Evolutionary conservation across 2,888 invertebrate species (phyloP).

Genomic region (Cerastis leucographa): DNA sequence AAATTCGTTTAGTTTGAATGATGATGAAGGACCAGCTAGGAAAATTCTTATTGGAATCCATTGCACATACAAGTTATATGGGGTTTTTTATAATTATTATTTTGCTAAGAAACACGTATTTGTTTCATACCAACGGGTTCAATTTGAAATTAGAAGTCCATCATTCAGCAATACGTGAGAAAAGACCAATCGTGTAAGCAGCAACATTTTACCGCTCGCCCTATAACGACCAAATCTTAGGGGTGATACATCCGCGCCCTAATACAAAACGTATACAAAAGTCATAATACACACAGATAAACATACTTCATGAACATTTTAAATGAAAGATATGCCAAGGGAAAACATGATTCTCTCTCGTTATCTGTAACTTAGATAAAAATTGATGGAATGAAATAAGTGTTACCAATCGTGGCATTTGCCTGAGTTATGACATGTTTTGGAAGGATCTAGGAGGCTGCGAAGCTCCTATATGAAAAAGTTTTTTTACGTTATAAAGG

Average conservation of each 20-base stretch:
- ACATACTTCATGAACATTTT: constrained; percentile 30
- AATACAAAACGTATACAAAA: constrained; percentile 55
- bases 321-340: constrained; percentile 23
- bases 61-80: too few species aligned
- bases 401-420: background rate
- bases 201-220: constrained; percentile 65
- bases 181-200: background rate
- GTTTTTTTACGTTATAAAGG: too few species aligned
- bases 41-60: too few species aligned
- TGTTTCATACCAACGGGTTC: background rate
- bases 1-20: background rate
- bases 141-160: background rate
- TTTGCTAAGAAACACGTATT: background rate
- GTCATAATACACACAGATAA: constrained; percentile 48
- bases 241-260: constrained; percentile 60
- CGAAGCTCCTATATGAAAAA: background rate
- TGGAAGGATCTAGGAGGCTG: background rate
- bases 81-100: too few species aligned
- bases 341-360: background rate
- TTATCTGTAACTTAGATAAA: background rate
- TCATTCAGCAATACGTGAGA: background rate
- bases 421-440: background rate
- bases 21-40: too few species aligned
- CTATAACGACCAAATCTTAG: constrained; percentile 65
- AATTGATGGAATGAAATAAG: background rate